phyloP scores from a whole-genome alignment of 2,888 invertebrate species.

The Keiferia lycopersicella region DNA sequence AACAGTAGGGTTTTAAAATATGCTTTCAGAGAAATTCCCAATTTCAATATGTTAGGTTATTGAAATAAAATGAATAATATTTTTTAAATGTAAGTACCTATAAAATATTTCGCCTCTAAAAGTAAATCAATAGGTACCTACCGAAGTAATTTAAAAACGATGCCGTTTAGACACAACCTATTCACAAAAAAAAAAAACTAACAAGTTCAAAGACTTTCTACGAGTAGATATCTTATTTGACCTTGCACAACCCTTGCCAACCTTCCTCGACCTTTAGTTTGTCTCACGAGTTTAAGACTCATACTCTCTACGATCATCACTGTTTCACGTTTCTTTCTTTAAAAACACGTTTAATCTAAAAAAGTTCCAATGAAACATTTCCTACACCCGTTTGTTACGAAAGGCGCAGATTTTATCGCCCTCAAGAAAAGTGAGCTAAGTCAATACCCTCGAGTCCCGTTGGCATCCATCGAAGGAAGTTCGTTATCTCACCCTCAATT shows the following conservation, averaged over 20 bases:
- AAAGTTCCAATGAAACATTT: not conserved
- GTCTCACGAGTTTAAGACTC: not conserved
- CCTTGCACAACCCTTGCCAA: not conserved
- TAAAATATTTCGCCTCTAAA: too few species aligned
- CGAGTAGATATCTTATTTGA: not conserved
- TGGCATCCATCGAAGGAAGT: conserved; percentile 34
- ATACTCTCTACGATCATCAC: not conserved
- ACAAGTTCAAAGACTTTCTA: too few species aligned
- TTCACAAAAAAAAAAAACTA: too few species aligned
- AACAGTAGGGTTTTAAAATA: too few species aligned
- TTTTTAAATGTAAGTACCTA: too few species aligned
- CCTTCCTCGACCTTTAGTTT: not conserved
- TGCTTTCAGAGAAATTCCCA: too few species aligned
- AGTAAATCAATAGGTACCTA: too few species aligned
- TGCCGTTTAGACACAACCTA: too few species aligned
- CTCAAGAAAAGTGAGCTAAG: conserved; percentile 33
- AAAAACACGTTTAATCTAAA: not conserved
- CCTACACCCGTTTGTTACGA: not conserved
- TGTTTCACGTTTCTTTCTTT: not conserved
- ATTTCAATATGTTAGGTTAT: too few species aligned
- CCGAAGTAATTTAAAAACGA: too few species aligned
- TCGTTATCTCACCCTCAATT: conserved; percentile 40
- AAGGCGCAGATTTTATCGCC: conserved; percentile 15
- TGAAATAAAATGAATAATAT: too few species aligned
- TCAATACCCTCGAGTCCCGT: conserved; percentile 18